phyloP scores from a whole-genome alignment of 2,113 vertebrate genomes.

The Chloroceryle aenea region DNA sequence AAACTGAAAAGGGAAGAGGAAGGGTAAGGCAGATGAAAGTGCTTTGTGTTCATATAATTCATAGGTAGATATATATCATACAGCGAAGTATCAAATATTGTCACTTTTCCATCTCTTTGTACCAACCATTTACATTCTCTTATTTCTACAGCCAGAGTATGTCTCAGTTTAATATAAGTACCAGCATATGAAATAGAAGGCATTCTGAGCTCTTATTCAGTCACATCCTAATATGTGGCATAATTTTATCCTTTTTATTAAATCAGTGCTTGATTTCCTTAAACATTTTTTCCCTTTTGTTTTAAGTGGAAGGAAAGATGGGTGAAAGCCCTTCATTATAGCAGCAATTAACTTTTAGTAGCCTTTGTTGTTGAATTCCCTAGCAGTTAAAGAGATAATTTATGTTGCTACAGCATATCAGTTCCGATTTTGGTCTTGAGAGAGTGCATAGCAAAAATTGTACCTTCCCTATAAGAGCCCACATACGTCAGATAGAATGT shows the following conservation, averaged over 20 bases:
- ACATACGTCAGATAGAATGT: background rate
- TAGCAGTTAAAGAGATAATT: background rate
- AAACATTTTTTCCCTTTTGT: background rate
- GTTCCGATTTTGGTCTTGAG: background rate
- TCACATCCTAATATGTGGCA: background rate
- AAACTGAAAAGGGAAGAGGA: background rate
- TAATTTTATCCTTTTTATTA: background rate
- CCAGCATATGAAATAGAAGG: background rate
- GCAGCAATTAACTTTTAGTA: constrained; percentile 28
- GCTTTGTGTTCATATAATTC: background rate
- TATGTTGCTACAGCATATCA: background rate
- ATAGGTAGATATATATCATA: background rate
- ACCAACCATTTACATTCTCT: background rate
- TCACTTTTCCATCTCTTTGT: background rate
- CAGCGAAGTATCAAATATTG: background rate
- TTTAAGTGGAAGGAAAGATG: background rate
- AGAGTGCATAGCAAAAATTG: background rate
- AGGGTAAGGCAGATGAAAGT: background rate
- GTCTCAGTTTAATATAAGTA: background rate
- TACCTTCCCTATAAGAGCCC: background rate
- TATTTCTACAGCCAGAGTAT: background rate
- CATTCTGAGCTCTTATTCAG: background rate
- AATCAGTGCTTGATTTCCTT: background rate
- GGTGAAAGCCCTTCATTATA: background rate
- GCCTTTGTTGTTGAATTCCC: constrained; percentile 32